Evolutionary conservation across 2,113 vertebrate genomes (phyloP), one percentile per base, ranked within the genome.

Genomic region (Aspiorhynchus laticeps): DNA sequence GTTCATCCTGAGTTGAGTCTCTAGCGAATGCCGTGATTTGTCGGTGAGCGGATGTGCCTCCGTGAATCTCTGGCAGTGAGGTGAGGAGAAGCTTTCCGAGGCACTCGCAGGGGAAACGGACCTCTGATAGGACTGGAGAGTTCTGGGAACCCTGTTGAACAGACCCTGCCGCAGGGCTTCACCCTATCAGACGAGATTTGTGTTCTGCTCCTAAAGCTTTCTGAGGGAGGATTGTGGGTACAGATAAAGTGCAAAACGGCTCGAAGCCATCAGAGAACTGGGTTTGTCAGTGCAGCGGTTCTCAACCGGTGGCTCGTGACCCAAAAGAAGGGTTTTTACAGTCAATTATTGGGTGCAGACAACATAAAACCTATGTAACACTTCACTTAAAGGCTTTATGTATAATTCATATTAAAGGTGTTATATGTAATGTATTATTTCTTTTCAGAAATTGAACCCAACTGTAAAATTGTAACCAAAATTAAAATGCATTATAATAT

Each of bases 171-270:
- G 33, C 56, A 41, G 61, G 38, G 28, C 31, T 41, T 43, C 14
- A 85, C 51, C n/a, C 46, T 85, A 11, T 63, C 41, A 28, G 53
- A 61, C 28, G 28, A 36, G 67, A 10, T 71, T 71, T 38, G 33
- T 5, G 19, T 89, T 81, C 73, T 43, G 31, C 85, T 79, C 67
- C 67, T 78, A 84, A 86, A 86, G 80, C 76, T 88, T 89, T 89
- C 89, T 86, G 81, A 24, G 79, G 82, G 80, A 87, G 65, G 88
- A 88, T 86, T 90, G 88, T 91, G 88, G 86, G 88, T 88, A 92
- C 90, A 88, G 86, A 91, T 93, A 95, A 95, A 95, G 94, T 95
- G 95, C 94, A 94, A 93, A 93, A 92, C 88, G 81, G 83, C 80
- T 74, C 85, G 63, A 83, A 43, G 88, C 83, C 91, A 63, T 87